Base-by-base conservation (phyloP, 1,140 invertebrate species). In the Drosophila insularis region DNA sequence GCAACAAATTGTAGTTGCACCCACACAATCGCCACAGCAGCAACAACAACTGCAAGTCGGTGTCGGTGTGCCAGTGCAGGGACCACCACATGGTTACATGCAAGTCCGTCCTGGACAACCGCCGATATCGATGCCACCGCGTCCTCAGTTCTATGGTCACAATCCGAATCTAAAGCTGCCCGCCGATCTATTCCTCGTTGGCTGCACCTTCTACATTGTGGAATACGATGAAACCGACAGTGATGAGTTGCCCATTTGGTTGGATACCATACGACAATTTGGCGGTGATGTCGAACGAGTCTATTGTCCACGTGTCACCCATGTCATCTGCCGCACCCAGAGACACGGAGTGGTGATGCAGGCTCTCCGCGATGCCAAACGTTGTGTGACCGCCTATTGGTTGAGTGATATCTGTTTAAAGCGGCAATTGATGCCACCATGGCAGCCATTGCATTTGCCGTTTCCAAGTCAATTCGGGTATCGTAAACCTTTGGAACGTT, bases 341-440 rank as follows among this genome's bases (percentile, higher is more conserved):
- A 95, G 96, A 35, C 96, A 97, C 89, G 96, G 97, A 32, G 95
- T 97, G 19, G 97, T 98, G 13, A 96, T 97, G 93, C 96, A 96
- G 94, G 96, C 96, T 0, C 89, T 97, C 11, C 93, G 95, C 23
- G 96, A 97, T 92, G 92, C 93, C 7, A 94, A 94, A 92, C 95
- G 98, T 21, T 97, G 98, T 87, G 97, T 99, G 4, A 98, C 97
- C 5, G 95, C 97, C 8, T 97, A 97, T 92, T 99, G 98, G 98
- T 92, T 99, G 11, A 98, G 96, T 68, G 98, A 99, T 92, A 95
- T 97, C 27, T 94, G 98, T 64, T 90, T 94, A 1, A 95, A 96
- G 61, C 96, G 97, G 77, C 96, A 97, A 89, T 95, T 98, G 82
- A 86, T 95, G 63, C 97, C 97, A 1, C 98, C 98, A 0, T 99